These are phyloP conservation scores for Alcedo quadribrachys DNA, from an alignment of 2,797 vertebrate genomes.

Conservation along the genomic window DNA sequence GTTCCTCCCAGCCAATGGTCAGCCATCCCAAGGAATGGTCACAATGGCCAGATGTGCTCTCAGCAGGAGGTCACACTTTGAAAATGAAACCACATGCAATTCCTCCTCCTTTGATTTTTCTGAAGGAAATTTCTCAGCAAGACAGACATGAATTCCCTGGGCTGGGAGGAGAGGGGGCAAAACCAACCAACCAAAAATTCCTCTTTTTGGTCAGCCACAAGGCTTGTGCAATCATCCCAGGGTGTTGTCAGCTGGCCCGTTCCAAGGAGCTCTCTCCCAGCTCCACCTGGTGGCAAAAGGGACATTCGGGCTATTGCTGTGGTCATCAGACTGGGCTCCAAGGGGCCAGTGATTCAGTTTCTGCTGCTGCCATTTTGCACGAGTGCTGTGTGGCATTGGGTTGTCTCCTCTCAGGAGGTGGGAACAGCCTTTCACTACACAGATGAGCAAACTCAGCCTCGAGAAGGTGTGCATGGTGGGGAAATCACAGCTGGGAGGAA, in stretches of 20 bases:
- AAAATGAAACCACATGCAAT: fast-evolving
- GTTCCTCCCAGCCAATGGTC: neutral
- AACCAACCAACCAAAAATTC: neutral
- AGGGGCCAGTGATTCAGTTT: too few relatives aligned
- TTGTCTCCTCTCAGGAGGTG: fast-evolving
- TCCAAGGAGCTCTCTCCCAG: constrained; percentile 40
- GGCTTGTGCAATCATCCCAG: neutral
- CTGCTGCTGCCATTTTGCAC: neutral
- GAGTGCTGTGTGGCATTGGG: neutral
- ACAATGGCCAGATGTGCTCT: neutral
- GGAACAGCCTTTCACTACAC: neutral
- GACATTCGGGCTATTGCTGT: neutral
- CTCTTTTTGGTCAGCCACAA: neutral
- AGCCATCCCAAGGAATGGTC: neutral
- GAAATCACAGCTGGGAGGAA: neutral
- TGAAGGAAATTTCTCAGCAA: neutral
- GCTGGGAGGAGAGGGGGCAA: fast-evolving
- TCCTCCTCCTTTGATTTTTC: neutral
- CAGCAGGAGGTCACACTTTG: neutral
- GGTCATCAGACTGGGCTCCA: neutral
- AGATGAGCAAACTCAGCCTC: fast-evolving
- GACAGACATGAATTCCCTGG: neutral
- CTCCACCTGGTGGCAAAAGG: constrained; percentile 57
- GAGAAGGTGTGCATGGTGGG: fast-evolving
- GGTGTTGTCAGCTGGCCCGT: neutral